Evolutionary conservation across 2,888 invertebrate genomes (phyloP).

Genomic region (Cyclophora punctaria): DNA sequence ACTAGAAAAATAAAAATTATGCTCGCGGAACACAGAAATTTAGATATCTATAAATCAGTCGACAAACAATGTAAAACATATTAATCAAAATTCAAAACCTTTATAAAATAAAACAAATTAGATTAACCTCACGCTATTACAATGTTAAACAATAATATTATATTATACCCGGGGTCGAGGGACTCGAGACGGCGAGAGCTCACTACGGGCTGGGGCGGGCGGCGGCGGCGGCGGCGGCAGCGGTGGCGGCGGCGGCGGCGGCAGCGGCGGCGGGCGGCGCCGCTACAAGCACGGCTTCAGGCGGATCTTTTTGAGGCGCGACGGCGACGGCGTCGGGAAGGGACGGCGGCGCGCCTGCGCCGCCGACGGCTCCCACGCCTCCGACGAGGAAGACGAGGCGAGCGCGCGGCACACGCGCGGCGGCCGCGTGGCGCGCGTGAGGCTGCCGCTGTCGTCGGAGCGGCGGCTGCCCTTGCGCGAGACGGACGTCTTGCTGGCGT

Average conservation of each 20-base stretch:
- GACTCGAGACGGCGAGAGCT: too few relatives aligned
- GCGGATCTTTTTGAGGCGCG: constrained; percentile 61
- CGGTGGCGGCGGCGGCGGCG: neutral
- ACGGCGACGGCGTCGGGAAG: constrained; percentile 42
- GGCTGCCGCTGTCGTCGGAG: constrained; percentile 51
- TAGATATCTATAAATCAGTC: constrained; percentile 25
- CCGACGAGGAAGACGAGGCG: constrained; percentile 49
- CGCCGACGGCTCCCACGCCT: constrained; percentile 52
- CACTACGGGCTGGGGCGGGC: neutral
- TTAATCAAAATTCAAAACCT: constrained; percentile 5
- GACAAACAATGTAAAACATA: constrained; percentile 20
- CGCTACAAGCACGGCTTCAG: constrained; percentile 59
- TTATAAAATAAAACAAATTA: constrained; percentile 19
- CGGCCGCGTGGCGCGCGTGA: constrained; percentile 32
- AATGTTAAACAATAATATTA: constrained; percentile 22
- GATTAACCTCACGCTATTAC: constrained; percentile 28
- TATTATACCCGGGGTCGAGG: constrained; percentile 1
- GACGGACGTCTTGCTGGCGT: constrained; percentile 49
- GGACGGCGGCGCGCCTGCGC: constrained; percentile 32
- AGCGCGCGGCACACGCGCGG: constrained; percentile 30
- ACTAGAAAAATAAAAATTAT: constrained; percentile 9
- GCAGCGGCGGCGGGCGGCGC: constrained; percentile 8
- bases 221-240: neutral
- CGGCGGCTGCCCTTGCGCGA: constrained; percentile 46
- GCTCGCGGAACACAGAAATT: constrained; percentile 17